Conservation (phyloP, 2,113 vertebrate genomes). For the Nothobranchius furzeri region DNA sequence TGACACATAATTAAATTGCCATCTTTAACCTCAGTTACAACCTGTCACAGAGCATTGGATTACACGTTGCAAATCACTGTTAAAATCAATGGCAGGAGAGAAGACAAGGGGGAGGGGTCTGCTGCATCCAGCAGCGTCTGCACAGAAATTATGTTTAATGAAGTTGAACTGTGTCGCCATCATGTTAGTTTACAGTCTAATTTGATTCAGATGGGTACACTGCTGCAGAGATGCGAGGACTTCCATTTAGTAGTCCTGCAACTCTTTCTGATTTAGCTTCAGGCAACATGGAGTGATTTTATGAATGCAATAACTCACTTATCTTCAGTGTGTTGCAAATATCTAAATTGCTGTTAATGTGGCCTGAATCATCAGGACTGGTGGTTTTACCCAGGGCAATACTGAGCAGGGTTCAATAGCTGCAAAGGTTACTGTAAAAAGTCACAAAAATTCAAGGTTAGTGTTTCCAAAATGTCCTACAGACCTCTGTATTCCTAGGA, state of each 20-base stretch:
- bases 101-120: constrained; percentile 22
- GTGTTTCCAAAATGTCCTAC: too few species aligned
- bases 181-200: constrained; percentile 58
- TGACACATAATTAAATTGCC: constrained; percentile 81
- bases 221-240: neutral
- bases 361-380: too few species aligned
- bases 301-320: too few species aligned
- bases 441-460: too few species aligned
- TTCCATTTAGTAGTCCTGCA: neutral
- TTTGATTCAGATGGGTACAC: constrained; percentile 34
- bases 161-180: constrained; percentile 65
- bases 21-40: constrained; percentile 80
- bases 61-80: constrained; percentile 72
- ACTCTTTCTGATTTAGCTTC: too few species aligned
- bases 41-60: constrained; percentile 70
- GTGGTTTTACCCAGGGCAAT: too few species aligned
- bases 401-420: too few species aligned
- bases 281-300: too few species aligned
- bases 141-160: constrained; percentile 61
- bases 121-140: constrained; percentile 8
- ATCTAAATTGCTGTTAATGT: too few species aligned
- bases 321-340: too few species aligned
- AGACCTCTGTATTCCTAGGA: too few species aligned
- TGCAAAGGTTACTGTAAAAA: too few species aligned
- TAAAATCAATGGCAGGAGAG: constrained; percentile 59